Base-by-base conservation (phyloP, 2,797 vertebrate species). In the Sparus aurata region DNA sequence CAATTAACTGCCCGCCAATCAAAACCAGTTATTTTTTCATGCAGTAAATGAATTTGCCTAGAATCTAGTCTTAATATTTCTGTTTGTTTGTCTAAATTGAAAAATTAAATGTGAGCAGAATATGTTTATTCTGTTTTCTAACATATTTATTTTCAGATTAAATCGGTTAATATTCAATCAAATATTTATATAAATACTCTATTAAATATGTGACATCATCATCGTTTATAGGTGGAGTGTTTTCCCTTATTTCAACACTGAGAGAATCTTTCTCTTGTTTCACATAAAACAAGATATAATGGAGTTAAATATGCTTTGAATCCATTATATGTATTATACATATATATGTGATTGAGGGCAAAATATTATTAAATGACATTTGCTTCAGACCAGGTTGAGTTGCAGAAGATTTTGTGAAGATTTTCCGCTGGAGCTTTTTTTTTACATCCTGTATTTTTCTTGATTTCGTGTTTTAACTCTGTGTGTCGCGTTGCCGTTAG, bases 321-420 rank as follows among this genome's bases (percentile, higher is more conserved):
- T 34, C 30, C 5, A 6, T 34, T 7, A 34, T 34, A 34, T 34
- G 5, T n/a, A n/a, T n/a, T n/a, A n/a, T n/a, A n/a, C n/a, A n/a
- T n/a, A n/a, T n/a, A n/a, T n/a, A n/a, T n/a, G n/a, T n/a, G n/a
- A n/a, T n/a, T 18, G 22, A 61, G 49, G 50, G 20, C 52, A 4
- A 43, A 71, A 70, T 27, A 57, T 53, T 69, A 34, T 57, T 6
- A 55, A 67, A 23, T 0, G 8, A 34, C 23, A 3, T 78, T 69
- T 55, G 41, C 18, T 62, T 49, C 13, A 60, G 27, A 61, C 23
- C 15, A 5, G 7, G 3, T 69, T 73, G 7, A 69, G 22, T 64
- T 71, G 54, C 55, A 72, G n/a, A n/a, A n/a, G n/a, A n/a, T n/a
- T n/a, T 61, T 77, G 65, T 52, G 49, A 18, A 23, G 25, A 77